These are phyloP conservation scores for Euclidia mi DNA, from an alignment of 2,888 invertebrate species.

Conservation along the genomic window DNA sequence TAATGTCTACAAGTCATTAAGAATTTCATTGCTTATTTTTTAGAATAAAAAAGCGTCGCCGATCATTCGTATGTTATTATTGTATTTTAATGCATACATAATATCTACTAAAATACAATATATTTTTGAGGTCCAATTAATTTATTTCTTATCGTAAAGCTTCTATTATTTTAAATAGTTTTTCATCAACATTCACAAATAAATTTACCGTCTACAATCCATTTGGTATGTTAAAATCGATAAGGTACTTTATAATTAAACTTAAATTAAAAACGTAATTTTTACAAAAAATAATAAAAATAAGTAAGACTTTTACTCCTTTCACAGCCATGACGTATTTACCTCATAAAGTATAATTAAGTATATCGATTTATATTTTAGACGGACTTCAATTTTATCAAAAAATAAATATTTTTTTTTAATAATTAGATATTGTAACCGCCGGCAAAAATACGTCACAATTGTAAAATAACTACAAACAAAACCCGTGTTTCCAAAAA, in stretches of 20 bases:
- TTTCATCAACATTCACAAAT: neutral
- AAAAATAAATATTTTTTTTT: neutral
- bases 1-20: no score
- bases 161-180: constrained; percentile 1
- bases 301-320: neutral
- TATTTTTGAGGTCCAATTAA: neutral
- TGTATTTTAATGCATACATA: no score
- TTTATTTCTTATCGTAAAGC: constrained; percentile 5
- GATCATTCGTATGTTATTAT: no score
- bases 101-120: no score
- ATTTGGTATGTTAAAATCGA: constrained; percentile 48
- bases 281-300: constrained; percentile 34
- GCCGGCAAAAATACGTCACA: neutral
- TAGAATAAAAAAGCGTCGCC: no score
- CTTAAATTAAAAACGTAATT: constrained; percentile 21
- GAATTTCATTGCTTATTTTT: no score
- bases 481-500: no score
- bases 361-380: no score
- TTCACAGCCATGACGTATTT: neutral
- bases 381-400: neutral
- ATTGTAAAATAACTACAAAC: neutral
- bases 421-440: neutral
- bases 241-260: constrained; percentile 18
- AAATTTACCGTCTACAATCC: constrained; percentile 27
- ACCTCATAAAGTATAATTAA: no score